Evolutionary conservation across 64 coral and sea anemone species (phyloP), one percentile per base, ranked within the genome.

Genomic region (Orbicella faveolata): DNA sequence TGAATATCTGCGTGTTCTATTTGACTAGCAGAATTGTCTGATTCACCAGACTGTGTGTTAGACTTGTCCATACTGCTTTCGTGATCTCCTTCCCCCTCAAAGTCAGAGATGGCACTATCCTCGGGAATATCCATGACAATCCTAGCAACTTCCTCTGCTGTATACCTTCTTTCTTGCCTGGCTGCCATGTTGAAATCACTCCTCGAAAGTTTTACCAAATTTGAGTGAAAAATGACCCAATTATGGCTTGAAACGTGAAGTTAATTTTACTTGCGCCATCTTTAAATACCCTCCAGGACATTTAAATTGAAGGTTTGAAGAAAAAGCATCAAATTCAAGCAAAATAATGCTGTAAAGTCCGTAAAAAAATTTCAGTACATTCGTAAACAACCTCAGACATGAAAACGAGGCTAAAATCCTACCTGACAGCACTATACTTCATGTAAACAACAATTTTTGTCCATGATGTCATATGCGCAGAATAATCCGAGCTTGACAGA

Each of bases 371-470:
- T 87, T 87, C 65, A 87, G 37, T 1, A 87, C 68, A 75, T 13
- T 87, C 68, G 65, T 59, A 87, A 87, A 87, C 84, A 87, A 87
- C 84, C 67, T 87, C 21, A 44, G 84, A 73, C 84, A 75, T 75
- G 26, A 75, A 75, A 75, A 75, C 20, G 73, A 75, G 73, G 73
- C 73, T 36, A 35, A 75, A 2, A 75, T 1, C 73, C 16, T 11
- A 87, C 67, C 84, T 87, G 84, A 75, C 15, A 87, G 84, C 68
- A 87, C 36, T 87, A 74, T 87, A 87, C 84, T 87, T 74, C 84
- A 87, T 87, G 65, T 74, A 74, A 87, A 87, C 84, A 87, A 87
- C 20, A 20, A 44, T 87, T 52, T 87, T 87, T 84, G 81, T 39
- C 81, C 81, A 39, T 65, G 61, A 84, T 23, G 81, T 64, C 81